Conservation (phyloP, 2,113 vertebrate species). For the Opisthocomus hoazin region DNA sequence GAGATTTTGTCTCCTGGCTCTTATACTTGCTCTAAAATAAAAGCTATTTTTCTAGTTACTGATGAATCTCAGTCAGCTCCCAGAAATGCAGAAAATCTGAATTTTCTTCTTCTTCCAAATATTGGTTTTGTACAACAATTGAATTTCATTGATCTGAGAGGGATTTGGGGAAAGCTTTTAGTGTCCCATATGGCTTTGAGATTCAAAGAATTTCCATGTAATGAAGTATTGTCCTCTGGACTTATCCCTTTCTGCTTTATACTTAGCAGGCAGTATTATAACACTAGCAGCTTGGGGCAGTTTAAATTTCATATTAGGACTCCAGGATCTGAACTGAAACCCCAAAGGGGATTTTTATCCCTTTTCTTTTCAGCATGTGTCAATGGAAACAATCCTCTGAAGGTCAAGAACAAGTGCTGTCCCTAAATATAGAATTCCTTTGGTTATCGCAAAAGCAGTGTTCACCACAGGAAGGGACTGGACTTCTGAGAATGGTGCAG, state of each 20-base stretch:
- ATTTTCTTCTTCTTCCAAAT: background rate
- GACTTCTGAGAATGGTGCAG: slow-evolving; percentile 48
- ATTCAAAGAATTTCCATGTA: slow-evolving; percentile 54
- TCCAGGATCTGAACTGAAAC: slow-evolving; percentile 30
- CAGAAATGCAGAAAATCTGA: background rate
- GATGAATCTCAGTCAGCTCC: background rate
- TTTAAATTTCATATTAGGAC: slow-evolving; percentile 51
- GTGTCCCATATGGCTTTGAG: slow-evolving; percentile 36
- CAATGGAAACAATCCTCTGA: slow-evolving; percentile 46
- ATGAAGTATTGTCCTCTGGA: slow-evolving; percentile 53
- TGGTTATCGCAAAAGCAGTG: slow-evolving; percentile 36
- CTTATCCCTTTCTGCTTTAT: slow-evolving; percentile 53
- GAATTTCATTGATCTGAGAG: slow-evolving; percentile 18
- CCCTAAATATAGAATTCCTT: slow-evolving; percentile 62
- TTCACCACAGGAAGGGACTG: slow-evolving; percentile 41
- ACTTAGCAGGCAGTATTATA: slow-evolving; percentile 50
- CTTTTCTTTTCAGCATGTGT: slow-evolving; percentile 54
- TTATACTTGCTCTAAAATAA: background rate
- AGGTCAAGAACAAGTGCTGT: slow-evolving; percentile 45
- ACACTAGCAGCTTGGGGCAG: slow-evolving; percentile 34
- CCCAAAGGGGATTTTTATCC: slow-evolving; percentile 39
- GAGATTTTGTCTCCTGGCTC: background rate
- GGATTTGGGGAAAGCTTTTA: slow-evolving; percentile 34
- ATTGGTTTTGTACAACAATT: background rate
- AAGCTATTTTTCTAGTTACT: background rate